Conservation (phyloP, 2,888 invertebrate species). For the Watsonalla cultraria region DNA sequence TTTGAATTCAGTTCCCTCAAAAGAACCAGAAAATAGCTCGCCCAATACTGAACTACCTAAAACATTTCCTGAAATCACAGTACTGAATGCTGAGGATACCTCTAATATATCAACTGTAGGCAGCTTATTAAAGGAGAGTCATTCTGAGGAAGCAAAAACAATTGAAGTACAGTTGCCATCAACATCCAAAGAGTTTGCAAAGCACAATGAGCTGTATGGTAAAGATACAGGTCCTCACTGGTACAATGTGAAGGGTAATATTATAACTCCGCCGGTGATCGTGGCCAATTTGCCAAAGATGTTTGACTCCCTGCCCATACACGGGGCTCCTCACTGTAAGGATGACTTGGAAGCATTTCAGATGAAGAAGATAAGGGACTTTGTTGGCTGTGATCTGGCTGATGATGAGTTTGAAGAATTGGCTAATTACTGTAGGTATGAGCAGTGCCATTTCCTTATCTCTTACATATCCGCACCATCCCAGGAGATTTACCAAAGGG, state of each 20-base stretch:
- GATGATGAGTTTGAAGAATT: slow-evolving; percentile 60
- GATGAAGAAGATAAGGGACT: slow-evolving; percentile 43
- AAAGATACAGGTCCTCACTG: slow-evolving; percentile 41
- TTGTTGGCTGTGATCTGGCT: slow-evolving; percentile 49
- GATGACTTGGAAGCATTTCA: slow-evolving; percentile 32
- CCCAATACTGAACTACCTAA: too few relatives aligned
- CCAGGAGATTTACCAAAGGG: too few relatives aligned
- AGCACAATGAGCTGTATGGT: slow-evolving; percentile 24
- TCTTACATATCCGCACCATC: too few relatives aligned
- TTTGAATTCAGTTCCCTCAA: too few relatives aligned
- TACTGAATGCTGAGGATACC: too few relatives aligned
- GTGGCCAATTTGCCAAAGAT: slow-evolving; percentile 44
- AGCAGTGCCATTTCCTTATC: neutral
- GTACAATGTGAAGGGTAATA: slow-evolving; percentile 36
- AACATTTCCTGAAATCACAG: too few relatives aligned
- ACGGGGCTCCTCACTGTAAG: slow-evolving; percentile 33
- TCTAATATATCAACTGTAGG: too few relatives aligned
- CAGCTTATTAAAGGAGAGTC: too few relatives aligned
- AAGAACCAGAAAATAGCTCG: too few relatives aligned
- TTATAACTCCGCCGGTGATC: slow-evolving; percentile 47
- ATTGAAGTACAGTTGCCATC: too few relatives aligned
- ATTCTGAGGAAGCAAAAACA: too few relatives aligned
- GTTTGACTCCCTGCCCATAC: slow-evolving; percentile 51
- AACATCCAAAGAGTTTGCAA: neutral
- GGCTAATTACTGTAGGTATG: slow-evolving; percentile 66